Base-by-base conservation (phyloP, 2,888 invertebrate species). In the Caenorhabditis becei region DNA sequence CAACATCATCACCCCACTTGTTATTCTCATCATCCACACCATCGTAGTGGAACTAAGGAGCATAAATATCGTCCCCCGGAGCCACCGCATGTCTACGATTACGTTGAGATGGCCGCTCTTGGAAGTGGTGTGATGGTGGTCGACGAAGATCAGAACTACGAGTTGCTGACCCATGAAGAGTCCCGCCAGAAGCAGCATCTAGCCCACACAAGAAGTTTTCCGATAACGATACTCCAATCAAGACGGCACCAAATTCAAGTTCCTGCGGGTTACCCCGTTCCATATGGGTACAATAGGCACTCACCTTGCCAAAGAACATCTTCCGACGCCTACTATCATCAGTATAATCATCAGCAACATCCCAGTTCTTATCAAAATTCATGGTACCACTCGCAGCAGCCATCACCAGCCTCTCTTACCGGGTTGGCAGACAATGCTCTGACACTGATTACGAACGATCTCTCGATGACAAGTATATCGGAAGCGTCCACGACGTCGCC, bases 51-150 rank as follows among this genome's bases (percentile, higher is more conserved):
- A 18, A 24, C 10, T 8, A 74, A 26, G 1, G 54, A 75, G 32
- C 69, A 82, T 3, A 75, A 24, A 10, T 69, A 63, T 53, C 59
- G 74, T 11, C 74, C 66, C 8, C 82, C 77, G 10, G 77, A 70
- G 16, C 83, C 54, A 14, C 74, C 77, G 5, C 54, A 72, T 44
- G 51, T 81, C 11, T 83, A 67, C 53, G 83, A 83, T 54, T 83
- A 71, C 61, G 78, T 83, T 4, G 83, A 83, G 35, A 78, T 80
- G 74, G 74, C 77, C 14, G 47, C 67, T 8, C 53, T 78, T 20
- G 80, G 80, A 24, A 61, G 54, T 41, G 77, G 79, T 8, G 62
- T 67, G 41, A 61, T 63, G 51, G 14, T 70, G 16, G 41, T 80
- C 10, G 80, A 70, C n/a, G 71, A 70, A 11, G 62, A 77, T 26